Conservation (phyloP, 2,113 vertebrate species). For the Xenus cinereus region DNA sequence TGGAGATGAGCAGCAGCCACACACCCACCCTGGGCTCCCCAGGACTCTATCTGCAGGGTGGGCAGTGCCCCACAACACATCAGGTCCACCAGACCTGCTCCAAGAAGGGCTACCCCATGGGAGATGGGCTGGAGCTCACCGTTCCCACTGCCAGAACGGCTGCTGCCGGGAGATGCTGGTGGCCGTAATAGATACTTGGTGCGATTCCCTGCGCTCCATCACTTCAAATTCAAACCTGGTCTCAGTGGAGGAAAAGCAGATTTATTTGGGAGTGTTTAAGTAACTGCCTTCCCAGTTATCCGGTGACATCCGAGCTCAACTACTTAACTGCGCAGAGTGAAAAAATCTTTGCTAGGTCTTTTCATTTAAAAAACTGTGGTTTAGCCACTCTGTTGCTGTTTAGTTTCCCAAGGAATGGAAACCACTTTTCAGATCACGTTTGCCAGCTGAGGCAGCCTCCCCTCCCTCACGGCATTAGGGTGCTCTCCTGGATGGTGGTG, state of each 20-base stretch:
- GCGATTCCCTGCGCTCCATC: background rate
- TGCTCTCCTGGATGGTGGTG: background rate
- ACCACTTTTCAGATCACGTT: background rate
- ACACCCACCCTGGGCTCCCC: accelerated
- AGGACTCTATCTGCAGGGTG: background rate
- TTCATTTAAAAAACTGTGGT: background rate
- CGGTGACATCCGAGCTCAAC: background rate
- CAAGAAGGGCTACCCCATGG: background rate
- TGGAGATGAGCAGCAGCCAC: background rate
- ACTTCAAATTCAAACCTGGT: background rate
- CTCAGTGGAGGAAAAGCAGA: background rate
- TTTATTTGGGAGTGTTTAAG: background rate
- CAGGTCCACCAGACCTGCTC: background rate
- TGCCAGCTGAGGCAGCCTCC: background rate
- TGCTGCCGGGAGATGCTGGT: background rate
- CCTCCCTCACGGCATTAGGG: background rate
- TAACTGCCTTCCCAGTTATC: background rate
- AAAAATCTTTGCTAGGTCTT: background rate
- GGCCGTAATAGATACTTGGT: background rate
- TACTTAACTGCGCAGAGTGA: background rate
- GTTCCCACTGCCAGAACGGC: accelerated
- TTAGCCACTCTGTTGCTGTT: background rate
- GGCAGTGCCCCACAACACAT: background rate
- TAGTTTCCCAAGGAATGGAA: background rate
- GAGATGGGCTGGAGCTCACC: background rate